Conservation (phyloP, 2,888 invertebrate species). For the Hirtodrosophila duncani region DNA sequence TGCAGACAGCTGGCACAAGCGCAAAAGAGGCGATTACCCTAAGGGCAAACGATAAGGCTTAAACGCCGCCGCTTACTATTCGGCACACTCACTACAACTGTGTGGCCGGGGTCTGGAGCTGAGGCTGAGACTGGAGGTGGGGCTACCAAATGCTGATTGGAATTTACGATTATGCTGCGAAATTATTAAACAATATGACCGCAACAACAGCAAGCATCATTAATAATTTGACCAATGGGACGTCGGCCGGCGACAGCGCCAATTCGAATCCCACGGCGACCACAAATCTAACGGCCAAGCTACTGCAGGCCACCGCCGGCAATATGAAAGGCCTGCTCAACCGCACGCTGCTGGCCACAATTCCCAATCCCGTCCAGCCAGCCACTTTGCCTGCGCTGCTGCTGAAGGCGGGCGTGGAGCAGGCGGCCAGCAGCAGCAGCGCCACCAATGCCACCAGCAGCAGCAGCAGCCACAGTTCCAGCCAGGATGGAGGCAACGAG, state of each 20-base stretch:
- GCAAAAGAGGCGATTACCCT: no score
- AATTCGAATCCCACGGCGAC: conserved; percentile 22
- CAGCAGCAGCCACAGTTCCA: not conserved
- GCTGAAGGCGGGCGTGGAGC: conserved; percentile 21
- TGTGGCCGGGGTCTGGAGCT: conserved; percentile 1
- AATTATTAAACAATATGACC: conserved; percentile 68
- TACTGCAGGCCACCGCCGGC: conserved; percentile 52
- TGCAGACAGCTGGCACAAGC: no score
- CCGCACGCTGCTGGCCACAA: conserved; percentile 58
- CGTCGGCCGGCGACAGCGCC: not conserved
- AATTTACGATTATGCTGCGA: conserved; percentile 71
- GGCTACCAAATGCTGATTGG: conserved; percentile 56
- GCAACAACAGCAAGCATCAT: conserved; percentile 45
- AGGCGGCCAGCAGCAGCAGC: not conserved
- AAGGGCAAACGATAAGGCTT: no score
- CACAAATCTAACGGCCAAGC: conserved; percentile 54
- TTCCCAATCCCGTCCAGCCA: conserved; percentile 52
- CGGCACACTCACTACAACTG: not conserved
- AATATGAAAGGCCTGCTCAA: conserved; percentile 59
- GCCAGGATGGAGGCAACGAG: not conserved
- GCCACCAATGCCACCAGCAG: not conserved
- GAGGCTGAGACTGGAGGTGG: conserved; percentile 5
- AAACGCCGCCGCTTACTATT: no score
- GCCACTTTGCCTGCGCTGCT: conserved; percentile 46
- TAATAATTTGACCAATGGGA: conserved; percentile 43